These are phyloP conservation scores for Bostrychus sinensis DNA, from an alignment of 2,113 vertebrate species.

Conservation along the genomic window DNA sequence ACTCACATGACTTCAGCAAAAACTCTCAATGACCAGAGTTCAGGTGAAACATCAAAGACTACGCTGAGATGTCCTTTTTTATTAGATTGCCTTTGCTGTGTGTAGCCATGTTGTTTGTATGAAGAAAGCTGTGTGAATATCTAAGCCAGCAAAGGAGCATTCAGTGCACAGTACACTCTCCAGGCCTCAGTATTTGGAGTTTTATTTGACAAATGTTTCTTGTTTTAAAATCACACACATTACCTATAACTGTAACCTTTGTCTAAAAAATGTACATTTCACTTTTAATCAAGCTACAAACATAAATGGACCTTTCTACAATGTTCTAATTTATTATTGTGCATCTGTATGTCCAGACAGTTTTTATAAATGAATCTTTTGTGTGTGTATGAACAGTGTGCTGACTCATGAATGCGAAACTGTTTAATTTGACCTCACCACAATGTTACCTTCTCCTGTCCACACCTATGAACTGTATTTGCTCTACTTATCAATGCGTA, in stretches of 20 bases:
- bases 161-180: slow-evolving; percentile 1
- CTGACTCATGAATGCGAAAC: slow-evolving; percentile 29
- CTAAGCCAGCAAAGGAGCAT: not conserved
- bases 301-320: too few species aligned
- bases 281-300: too few species aligned
- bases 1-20: slow-evolving; percentile 11
- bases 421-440: slow-evolving; percentile 11
- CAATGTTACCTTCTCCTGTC: slow-evolving; percentile 7
- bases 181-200: not conserved
- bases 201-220: too few species aligned
- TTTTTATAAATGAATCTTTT: not conserved
- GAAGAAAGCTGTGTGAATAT: slow-evolving; percentile 3
- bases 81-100: slow-evolving; percentile 22
- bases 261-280: too few species aligned
- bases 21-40: slow-evolving; percentile 17
- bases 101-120: slow-evolving; percentile 26
- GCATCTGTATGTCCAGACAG: too few species aligned
- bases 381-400: not conserved
- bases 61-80: slow-evolving; percentile 12
- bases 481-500: slow-evolving; percentile 29
- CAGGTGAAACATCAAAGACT: slow-evolving; percentile 17
- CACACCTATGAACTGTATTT: slow-evolving; percentile 17
- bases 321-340: too few species aligned
- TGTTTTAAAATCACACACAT: too few species aligned
- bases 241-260: too few species aligned